Evolutionary conservation across 1,140 invertebrate species (phyloP).

Genomic region (Samia ricini): DNA sequence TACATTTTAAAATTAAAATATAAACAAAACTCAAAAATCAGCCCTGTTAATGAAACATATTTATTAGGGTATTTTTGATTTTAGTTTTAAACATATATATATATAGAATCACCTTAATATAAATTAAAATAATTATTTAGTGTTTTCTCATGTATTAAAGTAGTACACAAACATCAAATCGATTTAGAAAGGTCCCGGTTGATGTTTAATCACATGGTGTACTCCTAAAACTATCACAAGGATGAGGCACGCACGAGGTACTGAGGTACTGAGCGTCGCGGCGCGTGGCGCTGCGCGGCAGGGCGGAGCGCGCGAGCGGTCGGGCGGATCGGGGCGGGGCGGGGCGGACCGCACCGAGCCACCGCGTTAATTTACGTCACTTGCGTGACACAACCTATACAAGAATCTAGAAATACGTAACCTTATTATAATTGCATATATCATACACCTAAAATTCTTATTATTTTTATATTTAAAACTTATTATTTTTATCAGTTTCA

Average conservation of each 20-base stretch:
- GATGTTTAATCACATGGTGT: conserved; percentile 34
- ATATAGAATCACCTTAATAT: conserved; percentile 43
- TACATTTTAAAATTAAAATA: conserved; percentile 15
- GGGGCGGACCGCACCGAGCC: too few species aligned
- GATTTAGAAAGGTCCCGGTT: conserved; percentile 55
- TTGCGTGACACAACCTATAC: conserved; percentile 59
- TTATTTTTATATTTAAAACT: conserved; percentile 73
- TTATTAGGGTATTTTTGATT: background rate
- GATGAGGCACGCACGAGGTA: conserved; percentile 58
- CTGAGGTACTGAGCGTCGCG: conserved; percentile 28
- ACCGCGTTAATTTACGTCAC: conserved; percentile 43
- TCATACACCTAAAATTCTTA: conserved; percentile 77
- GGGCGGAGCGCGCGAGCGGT: too few species aligned
- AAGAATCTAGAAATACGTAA: conserved; percentile 74
- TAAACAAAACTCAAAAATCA: conserved; percentile 39
- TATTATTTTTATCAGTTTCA: conserved; percentile 74
- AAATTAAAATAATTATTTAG: conserved; percentile 39
- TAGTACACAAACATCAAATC: conserved; percentile 52
- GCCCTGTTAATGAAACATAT: conserved; percentile 8
- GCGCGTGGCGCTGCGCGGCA: too few species aligned
- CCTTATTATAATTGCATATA: conserved; percentile 75
- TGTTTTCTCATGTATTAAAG: conserved; percentile 47
- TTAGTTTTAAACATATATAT: conserved; percentile 29
- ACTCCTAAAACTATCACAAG: conserved; percentile 60
- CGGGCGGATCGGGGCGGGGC: too few species aligned